Conservation (phyloP, 1,140 invertebrate genomes). For the Phenacoccus solenopsis region DNA sequence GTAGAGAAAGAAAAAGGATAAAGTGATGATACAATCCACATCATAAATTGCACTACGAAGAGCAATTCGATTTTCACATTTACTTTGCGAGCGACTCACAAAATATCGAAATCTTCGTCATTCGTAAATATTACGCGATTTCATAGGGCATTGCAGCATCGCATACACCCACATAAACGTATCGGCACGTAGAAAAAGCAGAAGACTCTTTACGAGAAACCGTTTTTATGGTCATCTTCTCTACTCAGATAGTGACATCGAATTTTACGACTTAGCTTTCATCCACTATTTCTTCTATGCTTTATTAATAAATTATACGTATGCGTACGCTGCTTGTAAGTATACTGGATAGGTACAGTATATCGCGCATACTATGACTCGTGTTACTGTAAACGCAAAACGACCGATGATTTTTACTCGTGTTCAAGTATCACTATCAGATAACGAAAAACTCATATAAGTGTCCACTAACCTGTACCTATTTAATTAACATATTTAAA, state of each 20-base stretch:
- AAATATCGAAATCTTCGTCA: no score
- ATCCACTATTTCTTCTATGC: slow-evolving; percentile 6
- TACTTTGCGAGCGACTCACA: no score
- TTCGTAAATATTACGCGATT: no score
- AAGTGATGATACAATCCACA: no score
- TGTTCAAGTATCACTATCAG: slow-evolving; percentile 6
- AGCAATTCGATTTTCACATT: no score
- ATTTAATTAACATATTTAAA: slow-evolving; percentile 18
- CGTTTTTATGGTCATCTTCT: neutral
- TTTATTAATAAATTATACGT: slow-evolving; percentile 13
- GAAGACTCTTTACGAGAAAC: neutral
- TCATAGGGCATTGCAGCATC: no score
- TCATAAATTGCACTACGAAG: no score
- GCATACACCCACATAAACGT: no score
- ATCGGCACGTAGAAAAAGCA: no score
- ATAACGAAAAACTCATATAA: slow-evolving; percentile 15
- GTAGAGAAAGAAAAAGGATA: no score
- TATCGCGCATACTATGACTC: neutral
- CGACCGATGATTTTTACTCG: neutral
- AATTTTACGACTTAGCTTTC: slow-evolving; percentile 16
- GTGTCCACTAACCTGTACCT: slow-evolving; percentile 10
- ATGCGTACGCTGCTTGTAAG: neutral
- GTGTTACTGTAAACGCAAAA: neutral
- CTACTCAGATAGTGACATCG: neutral
- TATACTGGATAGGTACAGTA: neutral